phyloP scores from a whole-genome alignment of 2,888 invertebrate species.

The Pyrrhosoma nymphula region DNA sequence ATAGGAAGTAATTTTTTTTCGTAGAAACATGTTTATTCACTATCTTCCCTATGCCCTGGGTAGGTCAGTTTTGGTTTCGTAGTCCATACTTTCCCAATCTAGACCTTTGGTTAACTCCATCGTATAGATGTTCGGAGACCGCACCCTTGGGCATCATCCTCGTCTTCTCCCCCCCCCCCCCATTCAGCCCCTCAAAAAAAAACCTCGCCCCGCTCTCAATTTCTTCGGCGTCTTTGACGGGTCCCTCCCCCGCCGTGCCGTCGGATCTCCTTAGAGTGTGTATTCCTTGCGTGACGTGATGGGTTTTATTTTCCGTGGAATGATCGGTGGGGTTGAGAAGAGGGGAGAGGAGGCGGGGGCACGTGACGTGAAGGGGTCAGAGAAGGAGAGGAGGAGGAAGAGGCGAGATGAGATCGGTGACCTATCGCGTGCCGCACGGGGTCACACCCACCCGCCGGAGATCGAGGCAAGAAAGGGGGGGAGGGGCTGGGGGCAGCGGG shows the following conservation, averaged over 20 bases:
- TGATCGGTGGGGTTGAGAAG: not conserved
- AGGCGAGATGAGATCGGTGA: constrained; percentile 48
- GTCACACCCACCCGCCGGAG: constrained; percentile 49
- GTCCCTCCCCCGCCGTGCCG: not conserved
- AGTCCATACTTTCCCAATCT: too few species aligned
- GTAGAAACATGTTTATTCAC: too few species aligned
- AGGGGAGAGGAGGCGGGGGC: not conserved
- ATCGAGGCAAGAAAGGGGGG: not conserved
- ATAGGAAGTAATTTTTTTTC: too few species aligned
- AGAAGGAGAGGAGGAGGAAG: not conserved
- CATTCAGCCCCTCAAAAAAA: too few species aligned
- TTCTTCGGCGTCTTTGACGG: constrained; percentile 23
- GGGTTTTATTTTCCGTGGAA: constrained; percentile 13
- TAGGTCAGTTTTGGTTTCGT: too few species aligned
- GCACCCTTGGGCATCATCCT: not conserved
- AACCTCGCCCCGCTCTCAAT: not conserved
- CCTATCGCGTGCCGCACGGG: constrained; percentile 48
- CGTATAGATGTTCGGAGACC: too few species aligned
- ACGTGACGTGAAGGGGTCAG: not conserved
- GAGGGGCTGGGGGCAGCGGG: not conserved
- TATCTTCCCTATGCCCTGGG: too few species aligned
- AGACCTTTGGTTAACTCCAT: too few species aligned
- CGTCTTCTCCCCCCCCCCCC: not conserved
- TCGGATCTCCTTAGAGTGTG: too few species aligned
- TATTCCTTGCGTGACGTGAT: constrained; percentile 50